Base-by-base conservation (phyloP, 2,113 vertebrate species). In the Protomyctophum bolini region DNA sequence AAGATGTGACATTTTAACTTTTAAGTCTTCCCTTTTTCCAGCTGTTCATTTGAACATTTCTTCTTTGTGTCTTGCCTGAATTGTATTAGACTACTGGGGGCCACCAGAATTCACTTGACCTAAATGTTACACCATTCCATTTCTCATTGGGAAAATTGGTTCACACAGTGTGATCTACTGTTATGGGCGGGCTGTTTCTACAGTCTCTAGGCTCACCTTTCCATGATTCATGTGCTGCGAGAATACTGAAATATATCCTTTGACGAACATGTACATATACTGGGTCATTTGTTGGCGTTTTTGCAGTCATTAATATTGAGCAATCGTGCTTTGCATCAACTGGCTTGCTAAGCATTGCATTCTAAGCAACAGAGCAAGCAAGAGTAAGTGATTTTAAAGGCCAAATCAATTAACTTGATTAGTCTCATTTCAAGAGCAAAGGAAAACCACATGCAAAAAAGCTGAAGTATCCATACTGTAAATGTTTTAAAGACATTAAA, bases 81-180 rank as follows among this genome's bases (percentile, higher is more conserved):
- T 49, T 58, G 8, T 71, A 6, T 60, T 49, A 50, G 45, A 61
- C 56, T 59, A 14, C 8, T 12, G 70, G 67, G 68, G 14, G n/a
- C 28, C 10, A 10, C 49, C 56, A 49, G 47, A 55, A 60, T 71
- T 65, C 10, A 61, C 59, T 54, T 74, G 56, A 80, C 74, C 47
- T 63, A 65, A 46, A 77, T 64, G 60, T 50, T 46, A n/a, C 46
- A 48, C 41, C 29, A 45, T 72, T 54, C 6, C n/a, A 58, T 77
- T 68, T 65, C 58, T 57, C 55, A 65, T 21, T n/a, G 33, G 41
- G 47, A 21, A 80, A 71, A 70, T 68, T 60, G 66, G 12, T 67
- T 58, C 49, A 14, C 0, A 2, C 14, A 10, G 49, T 57, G 47
- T 29, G 1, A 55, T 58, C 61, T 47, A n/a, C n/a, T n/a, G n/a